Evolutionary conservation across 2,113 vertebrate species (phyloP).

Genomic region (Gobio gobio): DNA sequence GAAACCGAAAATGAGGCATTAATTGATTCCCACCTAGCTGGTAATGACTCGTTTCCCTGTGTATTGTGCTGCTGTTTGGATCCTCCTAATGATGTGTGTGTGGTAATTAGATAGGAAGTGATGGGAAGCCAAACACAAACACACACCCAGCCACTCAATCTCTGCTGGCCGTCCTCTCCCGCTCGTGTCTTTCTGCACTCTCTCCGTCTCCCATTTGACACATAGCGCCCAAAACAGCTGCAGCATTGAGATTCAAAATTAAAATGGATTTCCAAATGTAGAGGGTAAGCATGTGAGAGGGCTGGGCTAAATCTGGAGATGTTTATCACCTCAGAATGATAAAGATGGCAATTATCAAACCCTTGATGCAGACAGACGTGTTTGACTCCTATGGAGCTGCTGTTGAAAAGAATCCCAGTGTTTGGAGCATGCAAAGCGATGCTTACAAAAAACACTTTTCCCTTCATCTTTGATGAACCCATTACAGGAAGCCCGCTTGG

Average conservation of each 20-base stretch:
- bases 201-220: constrained; percentile 8
- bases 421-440: background rate
- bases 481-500: background rate
- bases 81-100: constrained; percentile 69
- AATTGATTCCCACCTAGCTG: constrained; percentile 67
- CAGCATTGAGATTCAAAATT: constrained; percentile 61
- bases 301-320: constrained; percentile 40
- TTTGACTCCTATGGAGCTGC: background rate
- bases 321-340: constrained; percentile 46
- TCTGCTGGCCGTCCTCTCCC: constrained; percentile 7
- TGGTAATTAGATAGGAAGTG: constrained; percentile 55
- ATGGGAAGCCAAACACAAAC: constrained; percentile 52
- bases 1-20: constrained; percentile 67
- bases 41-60: constrained; percentile 63
- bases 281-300: constrained; percentile 66
- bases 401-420: background rate
- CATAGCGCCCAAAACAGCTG: constrained; percentile 40
- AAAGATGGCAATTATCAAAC: constrained; percentile 48
- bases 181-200: background rate
- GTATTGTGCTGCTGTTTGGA: constrained; percentile 66
- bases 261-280: constrained; percentile 61
- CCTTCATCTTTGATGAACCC: background rate
- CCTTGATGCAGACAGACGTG: constrained; percentile 20
- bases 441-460: background rate
- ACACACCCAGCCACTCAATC: constrained; percentile 47